Conservation (phyloP, 2,113 vertebrate species). For the Tiliqua scincoides region DNA sequence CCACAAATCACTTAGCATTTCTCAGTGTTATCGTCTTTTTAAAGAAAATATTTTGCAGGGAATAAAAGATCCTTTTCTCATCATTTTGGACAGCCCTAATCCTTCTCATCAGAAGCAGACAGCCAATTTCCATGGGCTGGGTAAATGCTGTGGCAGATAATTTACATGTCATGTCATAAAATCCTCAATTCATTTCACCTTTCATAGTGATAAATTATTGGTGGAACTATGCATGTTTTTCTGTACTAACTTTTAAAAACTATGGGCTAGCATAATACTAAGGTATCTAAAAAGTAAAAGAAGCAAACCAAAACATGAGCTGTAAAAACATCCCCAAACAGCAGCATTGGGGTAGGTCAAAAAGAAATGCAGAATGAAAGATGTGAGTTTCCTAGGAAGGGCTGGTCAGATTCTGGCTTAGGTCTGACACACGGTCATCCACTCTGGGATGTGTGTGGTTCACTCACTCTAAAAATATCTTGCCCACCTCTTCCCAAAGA, state of each 20-base stretch:
- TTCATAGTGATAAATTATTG: not conserved
- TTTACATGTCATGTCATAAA: conserved; percentile 18
- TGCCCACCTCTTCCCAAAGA: not conserved
- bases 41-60: not conserved
- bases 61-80: conserved; percentile 8
- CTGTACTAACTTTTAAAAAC: not conserved
- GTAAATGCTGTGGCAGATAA: conserved; percentile 13
- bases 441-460: not conserved
- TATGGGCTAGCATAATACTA: fast-evolving
- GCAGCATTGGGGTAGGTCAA: not conserved
- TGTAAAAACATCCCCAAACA: not conserved
- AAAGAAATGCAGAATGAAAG: not conserved
- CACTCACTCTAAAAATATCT: no score
- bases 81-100: not conserved
- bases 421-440: not conserved
- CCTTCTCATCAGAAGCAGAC: conserved; percentile 43
- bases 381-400: not conserved
- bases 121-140: conserved; percentile 49
- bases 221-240: not conserved
- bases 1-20: conserved; percentile 15
- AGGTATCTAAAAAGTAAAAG: not conserved
- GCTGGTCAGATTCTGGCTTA: not conserved
- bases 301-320: not conserved
- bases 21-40: conserved; percentile 12
- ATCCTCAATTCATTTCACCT: conserved; percentile 20